Base-by-base conservation (phyloP, 2,113 vertebrate genomes). In the Melanerpes formicivorus region DNA sequence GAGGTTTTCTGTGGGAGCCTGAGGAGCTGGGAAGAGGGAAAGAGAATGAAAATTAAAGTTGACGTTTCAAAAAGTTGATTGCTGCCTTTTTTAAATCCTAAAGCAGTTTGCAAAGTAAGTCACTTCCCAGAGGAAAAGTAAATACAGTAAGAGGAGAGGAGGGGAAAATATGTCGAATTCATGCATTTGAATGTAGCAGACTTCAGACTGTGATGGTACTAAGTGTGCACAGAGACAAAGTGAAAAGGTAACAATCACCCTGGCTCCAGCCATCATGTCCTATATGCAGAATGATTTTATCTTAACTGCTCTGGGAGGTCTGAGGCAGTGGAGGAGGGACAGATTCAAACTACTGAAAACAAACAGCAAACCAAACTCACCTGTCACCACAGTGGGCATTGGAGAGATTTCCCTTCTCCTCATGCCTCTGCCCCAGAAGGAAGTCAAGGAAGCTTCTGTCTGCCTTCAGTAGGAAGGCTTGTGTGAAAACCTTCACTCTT, bases 381-480 rank as follows among this genome's bases (percentile, higher is more conserved):
- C 5, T 1, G 1, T 60, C 0, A 0, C 42, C 4, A 3, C 12
- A 54, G 0, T 19, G 37, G 15, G 13, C 2, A 0, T 29, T 30
- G 69, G 37, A 64, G 56, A 83, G 13, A 16, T 74, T 74, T 87
- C 23, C 3, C 1, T 71, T 72, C 40, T 55, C n/a, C 3, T 60
- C 0, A 2, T 52, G 16, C 4, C 2, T 63, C 4, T 15, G 14
- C 71, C 22, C 10, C 30, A 40, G 52, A 56, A 90, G 60, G 84
- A 48, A 25, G 27, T 1, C 22, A 46, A 46, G n/a, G 82, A 75
- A 46, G 37, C n/a, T 34, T 81, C 26, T 0, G 6, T 60, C 60
- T 2, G 0, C 25, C 10, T 75, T 50, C 44, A 23, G 4, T 3
- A 4, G 30, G 42, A 77, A 42, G 58, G 32, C 19, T 64, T 62